A percentile compares a stretch with the other conserved stretches of the same genome.
Conservation (phyloP, 2,888 invertebrate species). For the Subacronicta megacephala region DNA sequence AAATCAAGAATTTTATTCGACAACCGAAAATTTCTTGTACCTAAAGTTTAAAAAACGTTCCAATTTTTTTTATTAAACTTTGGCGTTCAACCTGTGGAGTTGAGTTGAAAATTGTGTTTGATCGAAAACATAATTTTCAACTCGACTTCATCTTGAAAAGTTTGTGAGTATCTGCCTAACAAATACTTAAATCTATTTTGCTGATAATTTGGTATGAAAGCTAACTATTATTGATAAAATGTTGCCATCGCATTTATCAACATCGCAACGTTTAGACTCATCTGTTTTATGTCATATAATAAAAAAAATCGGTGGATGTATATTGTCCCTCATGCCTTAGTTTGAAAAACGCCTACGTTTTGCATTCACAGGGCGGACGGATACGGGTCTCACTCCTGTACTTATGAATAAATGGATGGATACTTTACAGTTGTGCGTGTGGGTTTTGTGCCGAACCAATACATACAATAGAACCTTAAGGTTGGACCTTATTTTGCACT, state of each 20-base stretch:
- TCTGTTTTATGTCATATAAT: no score
- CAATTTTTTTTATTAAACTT: conserved; percentile 17
- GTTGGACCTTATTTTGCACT: conserved; percentile 21
- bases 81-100: conserved; percentile 1
- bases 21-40: conserved; percentile 13
- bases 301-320: no score
- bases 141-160: conserved; percentile 17
- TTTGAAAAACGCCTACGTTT: conserved; percentile 50
- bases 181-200: conserved; percentile 29
- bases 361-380: conserved; percentile 42
- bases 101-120: conserved; percentile 19
- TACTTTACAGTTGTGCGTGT: conserved; percentile 42
- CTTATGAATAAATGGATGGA: conserved; percentile 52
- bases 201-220: conserved; percentile 24
- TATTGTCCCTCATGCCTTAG: conserved; percentile 17
- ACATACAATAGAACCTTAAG: conserved; percentile 31
- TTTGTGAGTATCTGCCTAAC: conserved; percentile 27
- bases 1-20: conserved; percentile 10
- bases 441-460: conserved; percentile 31
- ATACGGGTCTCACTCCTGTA: conserved; percentile 35
- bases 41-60: conserved; percentile 15
- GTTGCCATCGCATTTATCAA: conserved; percentile 4
- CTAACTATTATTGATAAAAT: no score
- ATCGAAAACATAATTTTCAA: no score
- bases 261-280: conserved; percentile 29